These are phyloP conservation scores for Cladopsammia gracilis DNA, from an alignment of 64 coral and sea anemone species.

Conservation along the genomic window DNA sequence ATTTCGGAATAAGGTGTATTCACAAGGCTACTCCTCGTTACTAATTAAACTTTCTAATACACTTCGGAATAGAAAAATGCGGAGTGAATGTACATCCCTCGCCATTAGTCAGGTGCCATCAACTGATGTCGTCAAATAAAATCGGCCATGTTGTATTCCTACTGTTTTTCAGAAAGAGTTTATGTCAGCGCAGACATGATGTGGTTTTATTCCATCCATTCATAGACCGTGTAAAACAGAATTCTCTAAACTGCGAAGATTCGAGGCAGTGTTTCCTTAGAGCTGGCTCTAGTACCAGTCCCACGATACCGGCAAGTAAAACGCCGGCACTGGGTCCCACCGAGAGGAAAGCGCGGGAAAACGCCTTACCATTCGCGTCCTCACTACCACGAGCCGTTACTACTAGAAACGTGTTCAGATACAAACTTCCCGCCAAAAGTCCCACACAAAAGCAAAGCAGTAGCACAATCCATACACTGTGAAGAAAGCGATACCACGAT, in stretches of 20 bases:
- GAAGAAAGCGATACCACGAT: slow-evolving; percentile 83
- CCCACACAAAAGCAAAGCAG: slow-evolving; percentile 51
- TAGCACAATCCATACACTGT: slow-evolving; percentile 62
- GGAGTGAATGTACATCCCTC: too few relatives aligned
- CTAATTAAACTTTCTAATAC: too few relatives aligned
- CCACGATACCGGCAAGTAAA: slow-evolving; percentile 59
- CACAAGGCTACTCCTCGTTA: too few relatives aligned
- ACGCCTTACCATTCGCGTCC: slow-evolving; percentile 56
- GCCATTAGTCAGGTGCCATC: too few relatives aligned
- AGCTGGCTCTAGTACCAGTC: slow-evolving; percentile 55
- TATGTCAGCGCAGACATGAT: slow-evolving; percentile 27
- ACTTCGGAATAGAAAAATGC: too few relatives aligned
- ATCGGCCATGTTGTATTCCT: too few relatives aligned
- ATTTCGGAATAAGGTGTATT: too few relatives aligned
- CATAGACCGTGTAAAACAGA: slow-evolving; percentile 61
- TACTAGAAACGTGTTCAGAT: slow-evolving; percentile 76
- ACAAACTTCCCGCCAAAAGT: slow-evolving; percentile 58
- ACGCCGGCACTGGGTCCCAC: slow-evolving; percentile 56
- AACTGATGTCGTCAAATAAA: too few relatives aligned
- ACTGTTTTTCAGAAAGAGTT: too few relatives aligned
- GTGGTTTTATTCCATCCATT: slow-evolving; percentile 61
- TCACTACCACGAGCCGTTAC: background rate
- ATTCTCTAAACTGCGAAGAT: slow-evolving; percentile 9
- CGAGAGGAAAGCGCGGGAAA: slow-evolving; percentile 92
- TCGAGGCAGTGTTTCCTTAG: slow-evolving; percentile 69